These are phyloP conservation scores for Drosophila parthenogenetica DNA, from an alignment of 2,888 invertebrate species.

Conservation along the genomic window DNA sequence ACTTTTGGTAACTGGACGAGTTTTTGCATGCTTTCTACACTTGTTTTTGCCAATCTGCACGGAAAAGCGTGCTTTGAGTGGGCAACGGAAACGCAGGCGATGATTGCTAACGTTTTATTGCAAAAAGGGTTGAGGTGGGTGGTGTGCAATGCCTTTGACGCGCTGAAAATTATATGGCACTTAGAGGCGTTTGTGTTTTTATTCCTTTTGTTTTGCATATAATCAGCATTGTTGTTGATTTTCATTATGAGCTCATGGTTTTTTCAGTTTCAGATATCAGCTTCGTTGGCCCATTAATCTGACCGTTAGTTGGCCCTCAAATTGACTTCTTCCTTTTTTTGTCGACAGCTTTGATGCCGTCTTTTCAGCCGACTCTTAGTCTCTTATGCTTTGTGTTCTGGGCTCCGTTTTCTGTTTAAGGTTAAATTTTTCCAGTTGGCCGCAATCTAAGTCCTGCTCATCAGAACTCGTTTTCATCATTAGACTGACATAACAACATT, in stretches of 20 bases:
- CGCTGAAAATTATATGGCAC: conserved; percentile 62
- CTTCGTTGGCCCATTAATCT: conserved; percentile 5
- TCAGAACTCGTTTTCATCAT: conserved; percentile 38
- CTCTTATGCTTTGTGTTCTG: conserved; percentile 47
- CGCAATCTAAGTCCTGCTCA: conserved; percentile 36
- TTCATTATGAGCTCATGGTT: conserved; percentile 43
- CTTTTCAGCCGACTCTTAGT: neutral
- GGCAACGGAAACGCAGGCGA: conserved; percentile 1
- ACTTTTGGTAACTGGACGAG: conserved; percentile 48
- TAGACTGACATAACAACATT: conserved; percentile 38
- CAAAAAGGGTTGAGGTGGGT: conserved; percentile 5
- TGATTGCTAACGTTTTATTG: conserved; percentile 35
- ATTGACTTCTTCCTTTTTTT: conserved; percentile 38
- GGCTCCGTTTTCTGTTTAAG: conserved; percentile 54
- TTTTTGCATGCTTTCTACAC: conserved; percentile 16
- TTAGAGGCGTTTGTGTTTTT: conserved; percentile 51
- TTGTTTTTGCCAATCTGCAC: conserved; percentile 36
- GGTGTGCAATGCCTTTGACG: conserved; percentile 54
- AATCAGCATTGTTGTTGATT: conserved; percentile 71
- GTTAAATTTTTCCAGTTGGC: conserved; percentile 54
- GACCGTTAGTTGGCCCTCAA: conserved; percentile 28
- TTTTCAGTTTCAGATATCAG: conserved; percentile 35
- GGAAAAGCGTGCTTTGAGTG: conserved; percentile 14
- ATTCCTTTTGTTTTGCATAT: conserved; percentile 76
- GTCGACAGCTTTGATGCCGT: conserved; percentile 43